Conservation (phyloP, 53 echinoderm and acorn worm species). For the Zoroaster sp. region DNA sequence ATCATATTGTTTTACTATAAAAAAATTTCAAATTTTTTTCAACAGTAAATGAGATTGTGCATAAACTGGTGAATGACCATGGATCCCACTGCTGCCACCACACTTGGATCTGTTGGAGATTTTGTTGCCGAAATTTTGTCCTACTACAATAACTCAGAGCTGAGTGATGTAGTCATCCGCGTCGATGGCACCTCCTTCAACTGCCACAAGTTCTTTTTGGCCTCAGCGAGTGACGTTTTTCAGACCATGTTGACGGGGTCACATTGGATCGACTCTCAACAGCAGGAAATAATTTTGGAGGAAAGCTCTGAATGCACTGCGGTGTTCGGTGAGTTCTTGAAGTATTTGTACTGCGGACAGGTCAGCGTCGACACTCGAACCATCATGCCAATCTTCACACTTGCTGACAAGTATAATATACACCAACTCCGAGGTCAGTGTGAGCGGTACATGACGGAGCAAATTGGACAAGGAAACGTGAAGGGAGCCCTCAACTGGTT, state of each 20-base stretch:
- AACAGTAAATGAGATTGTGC: neutral
- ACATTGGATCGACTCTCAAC: slow-evolving; percentile 58
- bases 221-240: slow-evolving; percentile 61
- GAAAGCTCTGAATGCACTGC: slow-evolving; percentile 37
- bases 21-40: neutral
- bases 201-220: slow-evolving; percentile 68
- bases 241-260: slow-evolving; percentile 58
- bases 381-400: slow-evolving; percentile 61
- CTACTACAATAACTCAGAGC: slow-evolving; percentile 56
- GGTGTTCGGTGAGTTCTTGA: slow-evolving; percentile 50
- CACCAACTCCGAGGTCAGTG: slow-evolving; percentile 47
- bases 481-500: slow-evolving; percentile 64
- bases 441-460: slow-evolving; percentile 61
- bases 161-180: slow-evolving; percentile 63
- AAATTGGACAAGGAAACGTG: slow-evolving; percentile 58
- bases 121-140: slow-evolving; percentile 42
- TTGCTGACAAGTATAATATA: slow-evolving; percentile 66
- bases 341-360: slow-evolving; percentile 59
- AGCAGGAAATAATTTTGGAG: slow-evolving; percentile 34
- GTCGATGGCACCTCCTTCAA: slow-evolving; percentile 43
- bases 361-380: slow-evolving; percentile 17
- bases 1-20: neutral
- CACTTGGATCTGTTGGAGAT: slow-evolving; percentile 30
- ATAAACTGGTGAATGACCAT: neutral
- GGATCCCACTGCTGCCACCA: neutral